phyloP scores from a whole-genome alignment of 2,797 vertebrate genomes.

The Notolepis coatsorum region DNA sequence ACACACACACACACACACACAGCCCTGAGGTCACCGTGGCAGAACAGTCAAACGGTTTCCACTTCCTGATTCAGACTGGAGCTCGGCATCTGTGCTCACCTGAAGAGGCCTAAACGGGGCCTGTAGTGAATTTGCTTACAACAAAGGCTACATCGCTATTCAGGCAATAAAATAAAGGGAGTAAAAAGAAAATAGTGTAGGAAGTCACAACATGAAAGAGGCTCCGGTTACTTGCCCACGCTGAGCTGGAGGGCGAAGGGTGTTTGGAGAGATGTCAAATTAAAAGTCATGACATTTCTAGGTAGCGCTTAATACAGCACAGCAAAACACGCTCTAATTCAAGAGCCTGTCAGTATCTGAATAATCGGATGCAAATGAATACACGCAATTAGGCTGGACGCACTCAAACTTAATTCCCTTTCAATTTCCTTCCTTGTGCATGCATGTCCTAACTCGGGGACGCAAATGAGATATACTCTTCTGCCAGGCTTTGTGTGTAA shows the following conservation, averaged over 20 bases:
- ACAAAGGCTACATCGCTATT: neutral
- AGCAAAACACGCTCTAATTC: constrained; percentile 36
- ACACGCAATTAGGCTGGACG: constrained; percentile 64
- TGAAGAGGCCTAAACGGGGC: neutral
- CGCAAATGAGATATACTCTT: constrained; percentile 71
- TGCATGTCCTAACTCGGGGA: constrained; percentile 66
- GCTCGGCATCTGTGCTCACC: too few relatives aligned
- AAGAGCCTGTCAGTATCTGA: constrained; percentile 36
- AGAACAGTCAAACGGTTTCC: too few relatives aligned
- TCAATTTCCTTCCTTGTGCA: constrained; percentile 61
- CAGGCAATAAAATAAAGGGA: neutral
- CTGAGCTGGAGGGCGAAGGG: neutral
- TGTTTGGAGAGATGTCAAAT: constrained; percentile 45
- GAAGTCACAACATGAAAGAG: neutral
- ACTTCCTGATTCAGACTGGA: too few relatives aligned
- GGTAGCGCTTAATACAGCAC: constrained; percentile 26
- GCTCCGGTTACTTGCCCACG: neutral
- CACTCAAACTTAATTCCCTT: constrained; percentile 57
- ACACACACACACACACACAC: too few relatives aligned
- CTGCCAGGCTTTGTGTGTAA: constrained; percentile 71
- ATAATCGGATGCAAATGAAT: constrained; percentile 65
- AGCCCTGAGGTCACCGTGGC: too few relatives aligned
- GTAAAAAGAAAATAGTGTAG: neutral
- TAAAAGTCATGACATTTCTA: constrained; percentile 45
- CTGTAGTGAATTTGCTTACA: neutral